Conservation (phyloP, 2,113 vertebrate species). For the Orcinus orca region DNA sequence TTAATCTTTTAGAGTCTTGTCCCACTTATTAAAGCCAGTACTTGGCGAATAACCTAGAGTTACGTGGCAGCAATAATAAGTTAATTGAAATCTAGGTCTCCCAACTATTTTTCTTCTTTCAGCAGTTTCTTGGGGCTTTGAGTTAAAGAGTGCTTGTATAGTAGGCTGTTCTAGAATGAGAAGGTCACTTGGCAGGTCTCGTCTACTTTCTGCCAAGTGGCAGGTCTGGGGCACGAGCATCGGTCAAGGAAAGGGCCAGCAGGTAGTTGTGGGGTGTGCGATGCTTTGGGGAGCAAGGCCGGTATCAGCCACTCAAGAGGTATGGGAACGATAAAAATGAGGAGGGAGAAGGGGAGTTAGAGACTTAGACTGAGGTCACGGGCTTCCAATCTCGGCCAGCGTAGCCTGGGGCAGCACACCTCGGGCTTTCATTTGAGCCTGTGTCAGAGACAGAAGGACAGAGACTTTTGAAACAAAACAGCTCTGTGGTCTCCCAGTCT, state of each 20-base stretch:
- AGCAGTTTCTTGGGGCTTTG: not conserved
- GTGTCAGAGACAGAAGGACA: not conserved
- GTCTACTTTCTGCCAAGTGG: not conserved
- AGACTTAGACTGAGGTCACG: accelerated
- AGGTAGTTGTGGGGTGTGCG: too few relatives aligned
- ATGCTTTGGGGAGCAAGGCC: not conserved
- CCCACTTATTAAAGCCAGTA: conserved; percentile 59
- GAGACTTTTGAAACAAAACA: not conserved
- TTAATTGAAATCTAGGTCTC: conserved; percentile 51
- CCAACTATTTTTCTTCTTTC: not conserved
- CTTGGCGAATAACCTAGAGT: conserved; percentile 40
- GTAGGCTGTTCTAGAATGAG: not conserved
- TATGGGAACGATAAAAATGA: not conserved
- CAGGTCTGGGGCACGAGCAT: not conserved
- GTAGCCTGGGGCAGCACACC: not conserved
- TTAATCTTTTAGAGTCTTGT: conserved; percentile 65
- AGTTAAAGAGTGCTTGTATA: not conserved
- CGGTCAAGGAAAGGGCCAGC: not conserved
- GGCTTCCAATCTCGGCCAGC: too few relatives aligned
- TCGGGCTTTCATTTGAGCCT: not conserved
- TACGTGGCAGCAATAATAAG: not conserved
- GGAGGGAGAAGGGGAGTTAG: not conserved
- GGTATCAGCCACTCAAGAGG: not conserved
- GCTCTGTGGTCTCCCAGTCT: not conserved
- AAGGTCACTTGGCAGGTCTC: not conserved